Evolutionary conservation across 2,113 vertebrate genomes (phyloP).

Genomic region (Salvelinus fontinalis): DNA sequence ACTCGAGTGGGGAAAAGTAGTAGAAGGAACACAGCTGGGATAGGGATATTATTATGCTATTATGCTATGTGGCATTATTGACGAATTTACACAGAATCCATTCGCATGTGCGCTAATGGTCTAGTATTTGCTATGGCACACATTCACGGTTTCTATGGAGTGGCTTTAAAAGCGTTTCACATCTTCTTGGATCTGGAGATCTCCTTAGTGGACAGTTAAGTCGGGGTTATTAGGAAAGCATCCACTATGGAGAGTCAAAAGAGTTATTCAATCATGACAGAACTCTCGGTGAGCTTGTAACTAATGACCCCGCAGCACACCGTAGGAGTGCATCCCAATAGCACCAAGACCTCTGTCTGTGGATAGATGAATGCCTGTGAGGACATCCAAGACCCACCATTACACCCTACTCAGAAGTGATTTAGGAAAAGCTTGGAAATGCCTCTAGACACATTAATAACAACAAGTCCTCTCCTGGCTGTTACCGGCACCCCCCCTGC

Average conservation of each 20-base stretch:
- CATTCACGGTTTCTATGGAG: neutral
- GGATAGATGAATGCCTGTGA: too few relatives aligned
- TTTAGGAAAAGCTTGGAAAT: too few relatives aligned
- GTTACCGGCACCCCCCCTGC: too few relatives aligned
- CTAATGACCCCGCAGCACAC: slow-evolving; percentile 2
- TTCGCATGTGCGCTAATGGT: neutral
- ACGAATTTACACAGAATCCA: neutral
- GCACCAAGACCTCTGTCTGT: slow-evolving; percentile 16
- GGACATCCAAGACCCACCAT: too few relatives aligned
- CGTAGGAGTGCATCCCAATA: slow-evolving; percentile 23
- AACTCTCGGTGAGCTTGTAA: neutral
- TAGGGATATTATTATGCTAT: neutral
- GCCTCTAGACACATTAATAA: too few relatives aligned
- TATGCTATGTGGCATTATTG: neutral
- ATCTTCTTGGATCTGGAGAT: slow-evolving; percentile 1
- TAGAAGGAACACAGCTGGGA: slow-evolving; percentile 1
- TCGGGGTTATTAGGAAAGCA: neutral
- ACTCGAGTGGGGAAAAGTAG: slow-evolving; percentile 15
- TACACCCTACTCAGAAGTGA: too few relatives aligned
- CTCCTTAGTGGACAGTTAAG: neutral
- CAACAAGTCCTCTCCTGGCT: too few relatives aligned
- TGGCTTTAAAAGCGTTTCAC: neutral
- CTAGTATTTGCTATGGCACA: neutral
- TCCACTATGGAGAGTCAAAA: neutral
- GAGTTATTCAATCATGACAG: neutral